These are phyloP conservation scores for Dasypogon diadema DNA, from an alignment of 2,888 invertebrate species.

Conservation along the genomic window DNA sequence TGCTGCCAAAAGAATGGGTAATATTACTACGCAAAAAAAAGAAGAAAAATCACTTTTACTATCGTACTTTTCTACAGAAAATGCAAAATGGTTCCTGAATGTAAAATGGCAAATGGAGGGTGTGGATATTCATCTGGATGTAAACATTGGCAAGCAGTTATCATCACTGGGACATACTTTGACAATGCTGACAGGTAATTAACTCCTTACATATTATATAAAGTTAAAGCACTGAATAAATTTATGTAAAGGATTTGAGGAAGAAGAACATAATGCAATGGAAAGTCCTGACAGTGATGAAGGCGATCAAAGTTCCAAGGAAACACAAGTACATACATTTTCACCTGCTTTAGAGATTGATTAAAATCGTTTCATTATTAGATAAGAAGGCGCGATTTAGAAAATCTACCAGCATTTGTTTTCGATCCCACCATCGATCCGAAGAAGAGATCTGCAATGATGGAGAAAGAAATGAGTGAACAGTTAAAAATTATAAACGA, in stretches of 20 bases:
- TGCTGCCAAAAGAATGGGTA: slow-evolving; percentile 85
- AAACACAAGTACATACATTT: slow-evolving; percentile 33
- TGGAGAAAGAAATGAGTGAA: slow-evolving; percentile 98
- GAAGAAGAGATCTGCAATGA: slow-evolving; percentile 88
- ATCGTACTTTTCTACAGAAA: slow-evolving; percentile 72
- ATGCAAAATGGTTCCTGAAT: slow-evolving; percentile 98
- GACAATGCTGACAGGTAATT: slow-evolving; percentile 88
- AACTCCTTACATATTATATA: too few species aligned
- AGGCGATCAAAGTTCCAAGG: slow-evolving; percentile 72
- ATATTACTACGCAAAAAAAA: too few species aligned
- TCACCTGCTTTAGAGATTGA: background rate
- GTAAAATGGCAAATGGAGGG: slow-evolving; percentile 99
- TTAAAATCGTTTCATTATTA: slow-evolving; percentile 61
- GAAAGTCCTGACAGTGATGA: slow-evolving; percentile 82
- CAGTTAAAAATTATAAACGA: slow-evolving; percentile 96
- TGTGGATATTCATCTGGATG: slow-evolving; percentile 95
- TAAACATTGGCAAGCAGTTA: slow-evolving; percentile 95
- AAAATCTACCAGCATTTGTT: slow-evolving; percentile 85
- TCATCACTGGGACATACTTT: slow-evolving; percentile 95
- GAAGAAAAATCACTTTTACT: background rate
- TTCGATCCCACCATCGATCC: slow-evolving; percentile 85
- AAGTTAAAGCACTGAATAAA: too few species aligned
- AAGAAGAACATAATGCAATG: slow-evolving; percentile 79
- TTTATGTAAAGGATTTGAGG: slow-evolving; percentile 74
- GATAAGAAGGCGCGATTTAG: slow-evolving; percentile 76